Evolutionary conservation across 2,888 invertebrate species (phyloP), one percentile per base, ranked within the genome.

Genomic region (Andrena chrysosceles): DNA sequence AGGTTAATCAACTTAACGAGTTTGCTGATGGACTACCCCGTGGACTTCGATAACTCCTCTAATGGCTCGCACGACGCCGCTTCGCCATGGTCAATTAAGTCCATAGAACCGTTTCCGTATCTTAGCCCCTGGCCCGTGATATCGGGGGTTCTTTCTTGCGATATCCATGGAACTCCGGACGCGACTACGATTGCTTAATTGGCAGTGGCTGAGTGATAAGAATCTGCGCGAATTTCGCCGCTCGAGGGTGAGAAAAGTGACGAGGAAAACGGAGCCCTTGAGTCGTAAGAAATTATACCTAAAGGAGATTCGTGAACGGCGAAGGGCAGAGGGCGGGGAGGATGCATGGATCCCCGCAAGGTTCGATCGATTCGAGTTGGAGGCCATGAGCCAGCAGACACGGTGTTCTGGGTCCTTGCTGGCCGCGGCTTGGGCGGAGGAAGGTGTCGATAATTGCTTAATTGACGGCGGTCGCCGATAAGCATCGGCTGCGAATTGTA

Each of bases 361-460:
- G 48, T 4, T 13, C 52, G 26, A 56, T 68, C 72, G 56, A 60
- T 23, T n/a, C 29, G 6, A 62, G 56, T 71, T 68, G 66, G 73
- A 75, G 78, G 85, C 83, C 83, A 79, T 84, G 84, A 82, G 73
- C 77, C 68, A 84, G 85, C 84, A 85, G 7, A 72, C 78, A 31
- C 72, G 74, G 42, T 68, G 74, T 54, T 73, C 79, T 52, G 63
- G 75, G 68, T 77, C 75, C 76, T 67, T 56, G 63, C 75, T 42
- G 71, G 75, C 68, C 68, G 76, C 52, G 52, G 26, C 29, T 7
- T 67, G 64, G 33, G 56, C 49, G 82, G 16, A 16, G 42, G 84
- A 77, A 83, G 83, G 85, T 86, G 85, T 81, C 85, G 88, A 89
- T 90, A 90, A 90, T 90, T 89, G 89, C 89, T 90, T 90, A 90